Evolutionary conservation across 2,113 vertebrate genomes (phyloP).

Genomic region (Vidua macroura): DNA sequence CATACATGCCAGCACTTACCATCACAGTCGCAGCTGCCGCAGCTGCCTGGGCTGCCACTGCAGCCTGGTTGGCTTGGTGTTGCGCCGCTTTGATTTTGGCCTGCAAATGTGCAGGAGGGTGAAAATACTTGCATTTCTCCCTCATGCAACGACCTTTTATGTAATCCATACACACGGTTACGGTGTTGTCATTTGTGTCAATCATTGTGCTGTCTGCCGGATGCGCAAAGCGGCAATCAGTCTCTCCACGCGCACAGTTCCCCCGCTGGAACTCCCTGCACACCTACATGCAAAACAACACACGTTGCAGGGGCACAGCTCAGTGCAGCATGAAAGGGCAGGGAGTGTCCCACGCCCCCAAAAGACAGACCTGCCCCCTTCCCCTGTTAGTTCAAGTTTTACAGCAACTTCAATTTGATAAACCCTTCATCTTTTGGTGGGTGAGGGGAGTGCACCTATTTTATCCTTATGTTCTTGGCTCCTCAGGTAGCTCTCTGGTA

Average conservation of each 20-base stretch:
- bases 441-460: not conserved
- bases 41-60: slow-evolving; percentile 87
- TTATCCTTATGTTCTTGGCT: not conserved
- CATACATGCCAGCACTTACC: slow-evolving; percentile 83
- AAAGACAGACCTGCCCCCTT: not conserved
- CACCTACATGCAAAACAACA: slow-evolving; percentile 77
- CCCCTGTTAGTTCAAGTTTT: not conserved
- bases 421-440: not conserved
- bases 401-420: not conserved
- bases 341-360: not conserved
- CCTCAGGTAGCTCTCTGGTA: not conserved
- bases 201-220: slow-evolving; percentile 96
- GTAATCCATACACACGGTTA: slow-evolving; percentile 99
- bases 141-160: slow-evolving; percentile 98
- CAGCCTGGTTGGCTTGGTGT: slow-evolving; percentile 93
- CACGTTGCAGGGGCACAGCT: slow-evolving; percentile 25
- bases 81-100: slow-evolving; percentile 98
- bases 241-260: slow-evolving; percentile 93
- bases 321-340: fast-evolving
- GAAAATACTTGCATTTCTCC: slow-evolving; percentile 99
- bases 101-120: slow-evolving; percentile 98
- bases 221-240: slow-evolving; percentile 95
- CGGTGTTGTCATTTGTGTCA: slow-evolving; percentile 93
- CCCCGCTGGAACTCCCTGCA: slow-evolving; percentile 96
- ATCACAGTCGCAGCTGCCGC: slow-evolving; percentile 89